Conservation (phyloP, 1,140 invertebrate species). For the Drosophila serrata region DNA sequence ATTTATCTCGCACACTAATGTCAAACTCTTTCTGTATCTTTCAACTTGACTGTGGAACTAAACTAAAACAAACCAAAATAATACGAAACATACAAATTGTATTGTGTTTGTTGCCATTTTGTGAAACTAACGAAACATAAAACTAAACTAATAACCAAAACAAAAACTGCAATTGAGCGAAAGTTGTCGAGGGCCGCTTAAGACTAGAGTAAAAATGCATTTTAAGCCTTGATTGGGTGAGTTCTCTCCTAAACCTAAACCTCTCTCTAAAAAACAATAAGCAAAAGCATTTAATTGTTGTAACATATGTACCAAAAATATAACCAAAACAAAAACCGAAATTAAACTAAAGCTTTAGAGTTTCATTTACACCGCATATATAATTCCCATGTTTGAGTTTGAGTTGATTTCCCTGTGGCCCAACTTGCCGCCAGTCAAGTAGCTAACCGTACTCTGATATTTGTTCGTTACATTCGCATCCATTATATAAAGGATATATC, state of each 20-base stretch:
- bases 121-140: conserved; percentile 43
- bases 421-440: conserved; percentile 15
- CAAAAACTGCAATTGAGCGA: conserved; percentile 73
- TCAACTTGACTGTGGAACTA: conserved; percentile 73
- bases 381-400: conserved; percentile 23
- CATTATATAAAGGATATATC: conserved; percentile 8
- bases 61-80: conserved; percentile 21
- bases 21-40: conserved; percentile 82
- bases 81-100: conserved; percentile 52
- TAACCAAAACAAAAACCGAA: conserved; percentile 28
- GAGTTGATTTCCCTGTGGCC: conserved; percentile 29
- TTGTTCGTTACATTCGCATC: conserved; percentile 16
- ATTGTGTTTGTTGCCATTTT: conserved; percentile 59
- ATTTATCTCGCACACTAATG: conserved; percentile 76
- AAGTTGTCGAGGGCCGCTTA: conserved; percentile 79
- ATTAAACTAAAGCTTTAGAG: conserved; percentile 53
- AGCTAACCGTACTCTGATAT: conserved; percentile 5
- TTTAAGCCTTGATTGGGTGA: conserved; percentile 80
- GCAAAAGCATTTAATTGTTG: conserved; percentile 61
- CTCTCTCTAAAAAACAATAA: conserved; percentile 16
- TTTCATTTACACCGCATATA: conserved; percentile 47
- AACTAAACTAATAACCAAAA: conserved; percentile 42
- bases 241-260: conserved; percentile 51
- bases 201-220: conserved; percentile 76
- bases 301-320: conserved; percentile 46